Evolutionary conservation across 2,113 vertebrate species (phyloP), one percentile per base, ranked within the genome.

Genomic region (pig (Sus scrofa)): DNA sequence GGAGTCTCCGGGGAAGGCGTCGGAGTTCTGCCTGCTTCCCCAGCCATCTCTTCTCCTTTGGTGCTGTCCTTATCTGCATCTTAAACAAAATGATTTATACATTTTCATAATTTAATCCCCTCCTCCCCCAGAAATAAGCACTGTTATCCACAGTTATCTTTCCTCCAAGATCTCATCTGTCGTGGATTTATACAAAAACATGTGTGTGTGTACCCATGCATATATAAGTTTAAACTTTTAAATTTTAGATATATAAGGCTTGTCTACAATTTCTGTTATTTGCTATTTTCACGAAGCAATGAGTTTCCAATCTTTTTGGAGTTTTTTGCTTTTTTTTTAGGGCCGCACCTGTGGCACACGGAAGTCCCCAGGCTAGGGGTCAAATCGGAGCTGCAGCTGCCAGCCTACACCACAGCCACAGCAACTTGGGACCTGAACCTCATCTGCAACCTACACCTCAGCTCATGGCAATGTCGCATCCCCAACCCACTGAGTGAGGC

Each of bases 201-300:
- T 12, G 2, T 3, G 20, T 75, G 7, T 9, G 0, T 9, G 12
- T 10, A 20, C 30, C 8, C 2, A 6, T 7, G 13, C 12, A 19
- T 15, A 30, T 14, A 3, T 22, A 6, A 0, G 68, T 77, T 50
- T 27, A 39, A 44, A n/a, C 54, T 12, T 44, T 44, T 44, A 44
- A 4, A 44, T 44, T 44, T 44, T 14, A 27, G n/a, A 12, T 20
- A 1, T 52, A 0, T 19, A 4, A 83, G n/a, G 13, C 32, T 27
- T 24, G 65, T 18, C 24, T 4, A 0, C 39, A 1, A 22, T 4
- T 4, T n/a, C 74, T 56, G 15, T 27, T 52, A 19, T 16, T 44
- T 60, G 32, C 8, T 73, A 0, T 63, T 82, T 81, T 68, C 79
- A 52, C 9, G 26, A 24, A 20, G 73, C 67, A 16, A 22, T 34